Evolutionary conservation across 2,888 invertebrate species (phyloP).

Genomic region (Deilephila elpenor): DNA sequence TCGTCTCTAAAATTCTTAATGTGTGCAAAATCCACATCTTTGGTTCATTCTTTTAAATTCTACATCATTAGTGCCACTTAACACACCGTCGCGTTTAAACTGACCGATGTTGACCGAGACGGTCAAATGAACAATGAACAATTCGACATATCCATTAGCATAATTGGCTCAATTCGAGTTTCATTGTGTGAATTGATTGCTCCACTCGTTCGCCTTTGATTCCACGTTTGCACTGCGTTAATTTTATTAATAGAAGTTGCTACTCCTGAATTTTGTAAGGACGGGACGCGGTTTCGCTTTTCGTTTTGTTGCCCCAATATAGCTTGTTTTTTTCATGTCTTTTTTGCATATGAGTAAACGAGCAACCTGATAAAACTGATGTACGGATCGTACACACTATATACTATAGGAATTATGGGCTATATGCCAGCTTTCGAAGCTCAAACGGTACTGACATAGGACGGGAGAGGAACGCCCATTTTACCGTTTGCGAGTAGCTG

Average conservation of each 20-base stretch:
- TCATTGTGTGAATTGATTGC: constrained; percentile 49
- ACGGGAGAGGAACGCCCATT: too few species aligned
- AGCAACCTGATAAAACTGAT: too few species aligned
- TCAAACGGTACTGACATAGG: too few species aligned
- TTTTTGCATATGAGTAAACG: too few species aligned
- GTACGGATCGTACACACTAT: too few species aligned
- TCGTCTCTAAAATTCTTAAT: too few species aligned
- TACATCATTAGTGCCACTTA: background rate
- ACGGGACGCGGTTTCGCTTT: background rate
- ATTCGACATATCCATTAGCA: constrained; percentile 52
- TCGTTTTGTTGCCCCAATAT: background rate
- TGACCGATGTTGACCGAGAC: constrained; percentile 5
- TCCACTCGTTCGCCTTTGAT: constrained; percentile 34
- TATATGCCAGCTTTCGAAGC: too few species aligned
- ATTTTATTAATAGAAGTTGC: constrained; percentile 20
- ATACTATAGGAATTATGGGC: too few species aligned
- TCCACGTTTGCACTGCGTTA: constrained; percentile 22
- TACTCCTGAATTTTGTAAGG: constrained; percentile 31
- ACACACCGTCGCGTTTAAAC: background rate
- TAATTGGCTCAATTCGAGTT: constrained; percentile 61
- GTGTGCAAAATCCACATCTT: too few species aligned
- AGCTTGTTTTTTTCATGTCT: too few species aligned
- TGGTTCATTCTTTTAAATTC: too few species aligned
- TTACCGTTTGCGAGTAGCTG: too few species aligned
- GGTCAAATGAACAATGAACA: constrained; percentile 42